These are phyloP conservation scores for Nycticryphes semicollaris DNA, from an alignment of 2,113 vertebrate genomes.

Conservation along the genomic window DNA sequence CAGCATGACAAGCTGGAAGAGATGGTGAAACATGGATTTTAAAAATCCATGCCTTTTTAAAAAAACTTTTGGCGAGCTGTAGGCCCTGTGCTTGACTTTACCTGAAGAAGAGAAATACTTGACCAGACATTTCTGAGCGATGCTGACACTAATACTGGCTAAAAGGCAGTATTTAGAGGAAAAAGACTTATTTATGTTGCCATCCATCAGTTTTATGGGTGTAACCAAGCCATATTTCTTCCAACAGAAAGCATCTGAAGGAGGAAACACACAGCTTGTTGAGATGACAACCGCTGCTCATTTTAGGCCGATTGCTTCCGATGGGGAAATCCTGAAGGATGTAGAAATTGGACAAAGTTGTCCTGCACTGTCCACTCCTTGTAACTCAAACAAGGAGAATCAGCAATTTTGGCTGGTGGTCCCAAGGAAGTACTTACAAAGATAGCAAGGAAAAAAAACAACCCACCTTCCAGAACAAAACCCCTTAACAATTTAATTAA, in stretches of 20 bases:
- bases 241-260: neutral
- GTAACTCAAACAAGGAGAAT: neutral
- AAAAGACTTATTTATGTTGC: neutral
- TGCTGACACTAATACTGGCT: neutral
- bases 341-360: neutral
- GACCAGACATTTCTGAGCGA: neutral
- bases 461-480: neutral
- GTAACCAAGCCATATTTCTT: neutral
- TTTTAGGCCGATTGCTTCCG: neutral
- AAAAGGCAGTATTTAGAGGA: neutral
- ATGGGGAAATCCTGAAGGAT: neutral
- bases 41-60: neutral
- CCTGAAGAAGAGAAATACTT: neutral
- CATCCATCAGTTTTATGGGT: neutral
- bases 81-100: neutral
- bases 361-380: neutral
- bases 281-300: neutral
- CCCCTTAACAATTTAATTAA: neutral
- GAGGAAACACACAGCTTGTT: neutral
- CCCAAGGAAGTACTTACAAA: fast-evolving
- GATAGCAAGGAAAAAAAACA: neutral
- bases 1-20: neutral
- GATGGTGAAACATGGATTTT: neutral
- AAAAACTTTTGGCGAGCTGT: neutral
- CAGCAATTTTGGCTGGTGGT: neutral